phyloP scores from a whole-genome alignment of 1,140 invertebrate species.

The Eupeodes corollae region DNA sequence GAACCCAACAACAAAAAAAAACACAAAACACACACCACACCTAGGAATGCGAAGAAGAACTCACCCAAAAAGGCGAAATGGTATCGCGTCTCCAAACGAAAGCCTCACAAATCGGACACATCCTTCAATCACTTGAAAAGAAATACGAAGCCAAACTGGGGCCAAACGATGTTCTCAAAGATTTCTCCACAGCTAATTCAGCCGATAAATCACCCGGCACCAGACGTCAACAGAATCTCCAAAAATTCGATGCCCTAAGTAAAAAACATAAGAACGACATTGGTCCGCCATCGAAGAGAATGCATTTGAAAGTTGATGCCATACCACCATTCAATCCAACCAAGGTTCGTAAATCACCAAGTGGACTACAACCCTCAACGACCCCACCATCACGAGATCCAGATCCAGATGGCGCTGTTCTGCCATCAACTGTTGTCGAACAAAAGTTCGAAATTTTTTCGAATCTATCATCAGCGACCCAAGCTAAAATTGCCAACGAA shows the following conservation, averaged over 20 bases:
- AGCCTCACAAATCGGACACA: conserved; percentile 80
- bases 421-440: too few relatives aligned
- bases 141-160: conserved; percentile 41
- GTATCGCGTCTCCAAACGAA: conserved; percentile 80
- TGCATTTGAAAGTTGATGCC: conserved; percentile 34
- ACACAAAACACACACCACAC: conserved; percentile 19
- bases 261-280: conserved; percentile 34
- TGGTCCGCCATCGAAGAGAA: conserved; percentile 32
- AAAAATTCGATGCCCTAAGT: conserved; percentile 32
- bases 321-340: conserved; percentile 40
- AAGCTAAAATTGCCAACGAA: too few relatives aligned
- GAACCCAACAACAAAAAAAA: conserved; percentile 3
- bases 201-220: conserved; percentile 27
- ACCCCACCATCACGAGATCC: not conserved
- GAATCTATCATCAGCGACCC: too few relatives aligned
- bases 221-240: conserved; percentile 30
- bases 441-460: too few relatives aligned
- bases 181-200: conserved; percentile 5
- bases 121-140: conserved; percentile 79
- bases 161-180: conserved; percentile 12
- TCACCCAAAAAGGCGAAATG: conserved; percentile 84
- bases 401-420: not conserved
- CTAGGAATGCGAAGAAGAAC: conserved; percentile 84
- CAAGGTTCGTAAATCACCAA: conserved; percentile 40
- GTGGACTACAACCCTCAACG: conserved; percentile 1